Conservation (phyloP, 2,113 vertebrate species). For the Saimiri boliviensis region DNA sequence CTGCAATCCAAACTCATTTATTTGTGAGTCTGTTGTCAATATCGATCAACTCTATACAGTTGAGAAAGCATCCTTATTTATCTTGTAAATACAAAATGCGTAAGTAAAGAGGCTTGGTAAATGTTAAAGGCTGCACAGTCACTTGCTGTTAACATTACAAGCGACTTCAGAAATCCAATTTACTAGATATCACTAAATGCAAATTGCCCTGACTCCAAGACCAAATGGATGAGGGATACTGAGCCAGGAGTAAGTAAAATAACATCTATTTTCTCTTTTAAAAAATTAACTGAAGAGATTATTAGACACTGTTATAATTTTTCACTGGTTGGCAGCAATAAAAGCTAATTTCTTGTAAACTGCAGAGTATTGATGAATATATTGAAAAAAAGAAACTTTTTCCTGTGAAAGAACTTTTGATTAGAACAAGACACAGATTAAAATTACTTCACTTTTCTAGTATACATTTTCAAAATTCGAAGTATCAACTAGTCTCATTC, state of each 20-base stretch:
- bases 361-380: not conserved
- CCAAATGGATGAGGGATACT: not conserved
- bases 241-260: not conserved
- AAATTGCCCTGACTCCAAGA: not conserved
- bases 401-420: not conserved
- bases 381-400: not conserved
- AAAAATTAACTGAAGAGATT: not conserved
- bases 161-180: not conserved
- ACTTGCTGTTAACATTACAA: not conserved
- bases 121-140: not conserved
- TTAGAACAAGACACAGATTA: not conserved
- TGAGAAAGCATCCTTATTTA: not conserved
- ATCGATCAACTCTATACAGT: not conserved
- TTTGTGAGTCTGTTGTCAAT: not conserved
- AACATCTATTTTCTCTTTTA: not conserved
- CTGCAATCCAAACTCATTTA: not conserved
- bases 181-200: not conserved
- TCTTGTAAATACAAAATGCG: not conserved
- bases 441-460: not conserved
- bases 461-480: constrained; percentile 11
- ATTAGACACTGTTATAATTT: not conserved
- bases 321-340: not conserved
- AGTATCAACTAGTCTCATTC: not conserved
- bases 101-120: not conserved
- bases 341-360: not conserved